Evolutionary conservation across 2,888 invertebrate species (phyloP), one percentile per base, ranked within the genome.

Genomic region (Catocala fraxini): DNA sequence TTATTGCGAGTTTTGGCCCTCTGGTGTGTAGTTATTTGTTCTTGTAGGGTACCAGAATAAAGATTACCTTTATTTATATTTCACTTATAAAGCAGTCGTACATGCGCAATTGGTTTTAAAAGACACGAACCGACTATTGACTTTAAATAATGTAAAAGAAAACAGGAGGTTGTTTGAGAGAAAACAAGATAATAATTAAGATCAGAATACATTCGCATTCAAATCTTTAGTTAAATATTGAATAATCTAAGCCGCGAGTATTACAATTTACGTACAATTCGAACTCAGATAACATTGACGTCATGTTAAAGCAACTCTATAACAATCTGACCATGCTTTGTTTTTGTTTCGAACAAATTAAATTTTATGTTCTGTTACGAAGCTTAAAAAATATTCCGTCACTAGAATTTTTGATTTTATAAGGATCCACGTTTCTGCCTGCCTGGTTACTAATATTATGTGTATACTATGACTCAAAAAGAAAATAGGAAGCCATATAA

Each of bases 141-240:
- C 51, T 58, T 42, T 57, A 54, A 58, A 54, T 63, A 63, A 68
- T 59, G 45, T 61, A 33, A 39, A 74, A 60, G 47, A 65, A 62
- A 59, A 72, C 62, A 66, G 51, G 51, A 59, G 47, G 39, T 52
- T 71, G 63, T 65, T 60, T 63, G 56, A 70, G 34, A 53, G 56
- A 65, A 59, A 71, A 56, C 51, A 68, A 67, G 70, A 72, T 73
- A 73, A 69, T 47, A 59, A 55, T 33, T 52, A 56, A 41, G 34
- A 57, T 42, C n/a, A 11, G 33, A 43, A 51, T 46, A 73, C 51
- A 53, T 11, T 66, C 63, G 57, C 57, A 59, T 59, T 63, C 47
- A 71, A 68, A 82, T 81, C 74, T 71, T 59, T 75, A 52, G 39
- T 67, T 73, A 85, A 86, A 87, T 79, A 81, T 68, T 66, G 65